Base-by-base conservation (phyloP, 2,113 vertebrate species). In the Microcebus griseorufus region DNA sequence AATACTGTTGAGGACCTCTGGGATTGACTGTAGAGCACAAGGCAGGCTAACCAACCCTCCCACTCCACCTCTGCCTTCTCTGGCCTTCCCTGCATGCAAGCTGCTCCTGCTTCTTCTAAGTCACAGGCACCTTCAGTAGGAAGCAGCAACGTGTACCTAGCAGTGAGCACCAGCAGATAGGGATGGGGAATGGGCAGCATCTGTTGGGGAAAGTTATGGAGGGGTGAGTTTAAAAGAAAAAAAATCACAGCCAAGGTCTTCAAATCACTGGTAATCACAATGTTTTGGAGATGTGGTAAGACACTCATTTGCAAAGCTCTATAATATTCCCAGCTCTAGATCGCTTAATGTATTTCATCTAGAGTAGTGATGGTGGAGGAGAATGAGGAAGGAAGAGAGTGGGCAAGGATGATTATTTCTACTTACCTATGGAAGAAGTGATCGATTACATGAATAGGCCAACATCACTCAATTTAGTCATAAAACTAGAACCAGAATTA, bases 231-330 rank as follows among this genome's bases (percentile, higher is more conserved):
- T 34, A 22, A 83, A 32, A 29, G n/a, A 60, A 83, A 51, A 51
- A 27, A 45, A 23, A 65, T 42, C n/a, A 51, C 4, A 1, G 3
- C 37, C 51, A n/a, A 17, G 2, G 2, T 72, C 53, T 55, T 67
- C n/a, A 3, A 13, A 3, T 79, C 58, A 70, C n/a, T 11, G 7
- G 39, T 20, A 34, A 79, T 53, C 62, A 34, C 22, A 17, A 55
- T 51, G 10, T 9, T 65, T 72, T 60, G 39, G 65, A n/a, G 22
- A 11, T 32, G 2, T 39, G 39, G 10, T 20, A 29, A 92, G 17
- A 32, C 20, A 25, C 32, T 79, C 27, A 48, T 80, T 87, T 93
- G 17, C 75, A 94, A 51, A 92, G 51, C 18, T 69, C 75, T 92
- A 32, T 48, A 58, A 70, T 27, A 37, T 1, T 25, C 90, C 58